These are phyloP conservation scores for Agonopterix heracliana DNA, from an alignment of 2,888 invertebrate genomes.

Conservation along the genomic window DNA sequence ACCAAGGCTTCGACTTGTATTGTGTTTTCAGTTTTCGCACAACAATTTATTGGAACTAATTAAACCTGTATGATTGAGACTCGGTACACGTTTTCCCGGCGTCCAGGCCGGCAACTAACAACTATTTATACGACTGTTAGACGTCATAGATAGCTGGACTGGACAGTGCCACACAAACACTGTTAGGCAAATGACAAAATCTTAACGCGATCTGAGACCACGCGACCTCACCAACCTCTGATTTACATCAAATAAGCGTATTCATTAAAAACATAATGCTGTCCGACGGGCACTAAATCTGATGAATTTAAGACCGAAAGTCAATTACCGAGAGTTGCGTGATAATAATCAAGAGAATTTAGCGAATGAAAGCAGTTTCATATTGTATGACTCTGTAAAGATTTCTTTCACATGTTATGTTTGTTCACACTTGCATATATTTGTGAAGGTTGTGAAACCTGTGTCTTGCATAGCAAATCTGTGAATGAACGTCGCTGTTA, in stretches of 20 bases:
- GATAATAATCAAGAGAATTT: slow-evolving; percentile 21
- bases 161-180: background rate
- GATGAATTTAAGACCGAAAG: slow-evolving; percentile 27
- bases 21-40: no score
- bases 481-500: no score
- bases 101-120: slow-evolving; percentile 32
- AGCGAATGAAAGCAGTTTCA: slow-evolving; percentile 14
- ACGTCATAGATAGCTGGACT: slow-evolving; percentile 43
- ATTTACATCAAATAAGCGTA: no score
- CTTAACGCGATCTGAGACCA: background rate
- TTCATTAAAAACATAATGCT: no score
- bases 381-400: slow-evolving; percentile 2
- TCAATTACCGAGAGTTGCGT: slow-evolving; percentile 20
- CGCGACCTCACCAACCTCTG: background rate
- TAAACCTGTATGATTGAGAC: no score
- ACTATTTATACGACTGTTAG: slow-evolving; percentile 49
- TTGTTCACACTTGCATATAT: background rate
- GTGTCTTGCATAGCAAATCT: no score
- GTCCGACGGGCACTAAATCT: background rate
- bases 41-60: no score
- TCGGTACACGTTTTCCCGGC: slow-evolving; percentile 33
- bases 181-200: background rate
- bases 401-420: slow-evolving; percentile 2
- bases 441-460: no score
- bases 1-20: no score